A percentile compares a stretch with the other conserved stretches of the same genome.
Conservation (phyloP, 2,797 vertebrate species). For the Leptoclinus maculatus region DNA sequence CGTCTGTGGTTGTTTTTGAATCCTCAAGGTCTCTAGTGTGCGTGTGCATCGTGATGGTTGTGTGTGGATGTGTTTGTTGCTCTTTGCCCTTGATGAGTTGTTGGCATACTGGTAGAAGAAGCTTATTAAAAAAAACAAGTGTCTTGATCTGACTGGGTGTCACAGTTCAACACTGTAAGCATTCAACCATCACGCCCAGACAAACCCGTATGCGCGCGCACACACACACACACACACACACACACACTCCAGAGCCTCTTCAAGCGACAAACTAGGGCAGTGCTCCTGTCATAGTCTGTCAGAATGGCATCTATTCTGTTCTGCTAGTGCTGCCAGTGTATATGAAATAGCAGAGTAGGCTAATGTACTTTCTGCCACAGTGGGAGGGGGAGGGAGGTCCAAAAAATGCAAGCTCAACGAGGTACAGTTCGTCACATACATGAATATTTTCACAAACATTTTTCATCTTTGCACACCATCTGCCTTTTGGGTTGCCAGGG, state of each 20-base stretch:
- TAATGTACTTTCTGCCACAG: conserved; percentile 52
- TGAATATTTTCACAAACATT: conserved; percentile 38
- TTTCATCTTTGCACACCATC: conserved; percentile 13
- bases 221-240: conserved; percentile 14
- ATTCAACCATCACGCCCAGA: conserved; percentile 50
- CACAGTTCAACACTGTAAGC: conserved; percentile 68
- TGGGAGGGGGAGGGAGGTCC: not conserved
- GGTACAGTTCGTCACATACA: conserved; percentile 31
- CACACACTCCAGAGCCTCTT: conserved; percentile 60
- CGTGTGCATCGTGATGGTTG: not conserved
- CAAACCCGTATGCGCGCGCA: conserved; percentile 5
- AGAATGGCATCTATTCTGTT: conserved; percentile 62
- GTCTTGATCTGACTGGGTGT: conserved; percentile 68
- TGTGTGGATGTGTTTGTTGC: conserved; percentile 26
- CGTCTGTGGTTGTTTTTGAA: conserved; percentile 30
- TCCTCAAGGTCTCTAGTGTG: conserved; percentile 41
- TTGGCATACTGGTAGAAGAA: conserved; percentile 42
- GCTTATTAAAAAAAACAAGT: conserved; percentile 73
- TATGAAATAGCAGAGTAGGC: conserved; percentile 60
- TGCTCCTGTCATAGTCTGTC: conserved; percentile 72
- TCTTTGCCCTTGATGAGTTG: conserved; percentile 56
- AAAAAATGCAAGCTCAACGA: conserved; percentile 35
- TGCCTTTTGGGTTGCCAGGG: conserved; percentile 23
- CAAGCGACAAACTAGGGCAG: conserved; percentile 76
- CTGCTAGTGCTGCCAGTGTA: conserved; percentile 56